phyloP scores from a whole-genome alignment of 2,113 vertebrate genomes.

The Pogonocichla stellata region DNA sequence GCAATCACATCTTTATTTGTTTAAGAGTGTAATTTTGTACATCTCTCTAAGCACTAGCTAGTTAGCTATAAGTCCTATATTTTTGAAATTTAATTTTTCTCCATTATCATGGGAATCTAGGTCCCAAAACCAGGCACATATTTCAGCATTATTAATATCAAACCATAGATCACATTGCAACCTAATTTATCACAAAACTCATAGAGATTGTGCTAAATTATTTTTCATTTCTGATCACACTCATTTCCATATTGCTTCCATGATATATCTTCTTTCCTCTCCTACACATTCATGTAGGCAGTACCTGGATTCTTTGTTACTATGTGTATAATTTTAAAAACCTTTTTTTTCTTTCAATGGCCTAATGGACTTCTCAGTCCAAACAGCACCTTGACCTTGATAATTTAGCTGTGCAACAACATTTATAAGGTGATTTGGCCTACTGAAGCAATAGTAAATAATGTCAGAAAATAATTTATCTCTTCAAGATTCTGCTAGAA shows the following conservation, averaged over 20 bases:
- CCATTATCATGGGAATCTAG: not conserved
- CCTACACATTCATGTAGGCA: not conserved
- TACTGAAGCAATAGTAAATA: not conserved
- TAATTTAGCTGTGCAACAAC: not conserved
- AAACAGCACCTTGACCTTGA: not conserved
- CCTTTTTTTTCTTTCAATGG: not conserved
- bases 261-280: not conserved
- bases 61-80: not conserved
- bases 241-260: not conserved
- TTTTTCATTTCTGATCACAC: not conserved
- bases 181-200: not conserved
- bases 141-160: not conserved
- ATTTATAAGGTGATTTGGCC: not conserved
- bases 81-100: not conserved
- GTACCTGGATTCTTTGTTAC: not conserved
- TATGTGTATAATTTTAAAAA: not conserved
- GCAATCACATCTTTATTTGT: not conserved
- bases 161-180: not conserved
- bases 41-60: not conserved
- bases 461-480: not conserved
- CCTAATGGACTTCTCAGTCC: not conserved
- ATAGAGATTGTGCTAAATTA: not conserved
- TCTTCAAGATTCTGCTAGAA: not conserved
- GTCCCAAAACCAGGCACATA: fast-evolving
- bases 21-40: not conserved